Evolutionary conservation across 2,113 vertebrate genomes (phyloP), one percentile per base, ranked within the genome.

Genomic region (Onychorhynchus coronatus): DNA sequence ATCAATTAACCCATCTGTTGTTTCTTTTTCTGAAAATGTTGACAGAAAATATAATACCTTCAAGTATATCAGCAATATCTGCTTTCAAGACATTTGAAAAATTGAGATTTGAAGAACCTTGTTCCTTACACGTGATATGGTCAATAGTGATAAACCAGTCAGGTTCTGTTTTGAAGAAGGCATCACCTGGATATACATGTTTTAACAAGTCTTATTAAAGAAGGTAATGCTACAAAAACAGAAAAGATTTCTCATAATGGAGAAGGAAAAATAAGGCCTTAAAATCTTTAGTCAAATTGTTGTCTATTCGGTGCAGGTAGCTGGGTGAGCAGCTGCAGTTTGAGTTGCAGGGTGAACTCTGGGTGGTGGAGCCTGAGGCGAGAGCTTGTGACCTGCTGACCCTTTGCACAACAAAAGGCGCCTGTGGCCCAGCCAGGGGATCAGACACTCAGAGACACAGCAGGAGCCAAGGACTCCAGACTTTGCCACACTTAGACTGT

Each of bases 331-430:
- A 2, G 18, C 39, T 24, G 35, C 50, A 56, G 15, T 15, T 5
- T 17, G 11, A 76, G 31, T 27, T 0, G 0, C 25, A 27, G 62
- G 31, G 0, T 18, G 52, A 58, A 44, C 30, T 67, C 42, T 35
- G 31, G 22, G 37, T 59, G 17, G 21, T 37, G 11, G 27, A 62
- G 27, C 17, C 8, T 7, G 5, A 44, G 13, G 31, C 30, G 10
- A 6, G 16, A 53, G 33, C 47, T 11, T 0, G 2, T 41, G 28
- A 74, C 13, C 31, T 3, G 6, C 41, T 4, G 5, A 28, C 14
- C 18, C 67, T 44, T 5, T 12, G 31, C 46, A 6, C 31, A 72
- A 16, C 46, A 52, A 62, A 72, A 31, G 61, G 27, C 16, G 27
- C 24, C 35, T 37, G 58, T 27, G 24, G 35, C 35, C 59, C 59